Conservation (phyloP, 2,113 vertebrate genomes). For the Micromys minutus region DNA sequence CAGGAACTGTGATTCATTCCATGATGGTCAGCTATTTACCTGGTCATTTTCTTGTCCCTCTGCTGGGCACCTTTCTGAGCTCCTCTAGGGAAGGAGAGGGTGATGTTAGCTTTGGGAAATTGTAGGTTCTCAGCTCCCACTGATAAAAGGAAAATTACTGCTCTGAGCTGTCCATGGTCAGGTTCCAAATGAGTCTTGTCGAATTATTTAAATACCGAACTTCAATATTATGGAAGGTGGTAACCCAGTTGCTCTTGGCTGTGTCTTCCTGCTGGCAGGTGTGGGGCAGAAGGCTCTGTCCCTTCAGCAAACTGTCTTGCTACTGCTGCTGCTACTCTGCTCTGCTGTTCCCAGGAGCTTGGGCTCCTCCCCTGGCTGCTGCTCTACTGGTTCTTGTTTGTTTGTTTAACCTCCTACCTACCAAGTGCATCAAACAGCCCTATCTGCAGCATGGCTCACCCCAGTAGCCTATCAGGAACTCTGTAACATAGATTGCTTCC, state of each 20-base stretch:
- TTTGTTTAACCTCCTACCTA: constrained; percentile 70
- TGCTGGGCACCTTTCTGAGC: neutral
- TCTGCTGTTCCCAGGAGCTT: constrained; percentile 61
- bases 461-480: constrained; percentile 83
- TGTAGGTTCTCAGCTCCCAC: constrained; percentile 71
- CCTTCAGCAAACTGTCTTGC: constrained; percentile 86
- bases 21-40: neutral
- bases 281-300: constrained; percentile 87
- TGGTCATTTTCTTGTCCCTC: neutral
- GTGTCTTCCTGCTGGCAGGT: constrained; percentile 89
- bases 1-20: neutral
- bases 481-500: constrained; percentile 82
- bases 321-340: constrained; percentile 55
- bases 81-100: constrained; percentile 66
- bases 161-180: constrained; percentile 82
- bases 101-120: constrained; percentile 81
- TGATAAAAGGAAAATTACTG: constrained; percentile 86
- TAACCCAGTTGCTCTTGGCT: constrained; percentile 90
- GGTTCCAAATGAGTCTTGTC: constrained; percentile 85
- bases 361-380: constrained; percentile 3
- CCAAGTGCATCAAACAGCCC: constrained; percentile 69
- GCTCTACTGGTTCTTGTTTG: neutral
- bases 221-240: constrained; percentile 91
- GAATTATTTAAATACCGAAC: constrained; percentile 88
- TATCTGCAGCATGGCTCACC: neutral